These are phyloP conservation scores for Melieria crassipennis DNA, from an alignment of 2,888 invertebrate species.

Conservation along the genomic window DNA sequence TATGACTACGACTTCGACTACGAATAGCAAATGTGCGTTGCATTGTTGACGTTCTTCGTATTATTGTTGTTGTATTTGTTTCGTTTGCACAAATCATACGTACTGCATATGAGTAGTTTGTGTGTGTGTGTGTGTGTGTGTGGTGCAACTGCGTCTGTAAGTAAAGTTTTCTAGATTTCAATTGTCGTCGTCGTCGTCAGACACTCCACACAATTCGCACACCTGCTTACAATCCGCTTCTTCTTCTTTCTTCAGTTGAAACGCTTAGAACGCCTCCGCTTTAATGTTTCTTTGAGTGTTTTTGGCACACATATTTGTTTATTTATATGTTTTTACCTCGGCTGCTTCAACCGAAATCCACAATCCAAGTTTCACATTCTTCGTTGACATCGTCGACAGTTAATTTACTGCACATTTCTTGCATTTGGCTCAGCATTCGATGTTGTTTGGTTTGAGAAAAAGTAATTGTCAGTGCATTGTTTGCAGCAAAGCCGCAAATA, in stretches of 20 bases:
- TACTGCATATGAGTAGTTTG: no score
- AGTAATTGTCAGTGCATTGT: no score
- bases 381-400: neutral
- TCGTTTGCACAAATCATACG: neutral
- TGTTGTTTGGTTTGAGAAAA: no score
- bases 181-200: neutral
- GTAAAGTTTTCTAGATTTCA: constrained; percentile 2
- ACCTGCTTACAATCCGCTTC: neutral
- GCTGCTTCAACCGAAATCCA: constrained; percentile 16
- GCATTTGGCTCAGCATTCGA: neutral
- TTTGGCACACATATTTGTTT: neutral
- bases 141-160: neutral
- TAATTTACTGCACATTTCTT: neutral
- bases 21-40: no score
- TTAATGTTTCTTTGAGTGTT: no score
- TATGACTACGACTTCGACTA: no score
- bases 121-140: no score
- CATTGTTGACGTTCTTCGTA: no score
- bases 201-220: neutral
- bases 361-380: neutral
- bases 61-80: neutral
- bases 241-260: neutral
- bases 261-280: no score
- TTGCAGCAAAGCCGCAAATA: no score
- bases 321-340: neutral